Percentiles rank a stretch among this genome's conserved stretches.
Conservation (phyloP, 2,113 vertebrate species). For the Mobula birostris region DNA sequence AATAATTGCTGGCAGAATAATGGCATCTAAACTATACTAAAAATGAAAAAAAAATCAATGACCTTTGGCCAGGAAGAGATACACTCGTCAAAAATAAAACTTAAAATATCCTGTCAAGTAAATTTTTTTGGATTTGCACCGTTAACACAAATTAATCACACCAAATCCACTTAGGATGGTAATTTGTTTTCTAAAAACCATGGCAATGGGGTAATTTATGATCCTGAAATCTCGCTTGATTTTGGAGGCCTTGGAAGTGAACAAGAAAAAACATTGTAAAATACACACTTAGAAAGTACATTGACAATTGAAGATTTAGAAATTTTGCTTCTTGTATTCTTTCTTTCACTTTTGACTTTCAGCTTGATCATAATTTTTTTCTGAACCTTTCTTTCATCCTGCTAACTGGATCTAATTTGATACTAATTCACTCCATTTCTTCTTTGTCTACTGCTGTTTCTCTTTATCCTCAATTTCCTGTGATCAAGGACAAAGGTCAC, state of each 20-base stretch:
- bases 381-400: neutral
- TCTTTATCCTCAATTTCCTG: neutral
- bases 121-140: neutral
- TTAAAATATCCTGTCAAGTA: neutral
- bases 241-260: neutral
- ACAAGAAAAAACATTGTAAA: neutral
- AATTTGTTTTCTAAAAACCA: neutral
- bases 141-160: neutral
- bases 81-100: neutral
- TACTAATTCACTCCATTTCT: neutral
- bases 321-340: neutral
- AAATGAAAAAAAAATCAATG: neutral
- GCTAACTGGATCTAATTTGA: neutral
- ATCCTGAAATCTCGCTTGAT: neutral
- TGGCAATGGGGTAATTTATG: neutral
- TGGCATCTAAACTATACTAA: neutral
- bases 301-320: too few species aligned
- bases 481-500: neutral
- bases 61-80: neutral
- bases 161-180: neutral
- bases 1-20: neutral
- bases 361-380: neutral
- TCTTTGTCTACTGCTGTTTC: neutral
- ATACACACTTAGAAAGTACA: neutral
- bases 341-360: neutral